A percentile compares a stretch with the other conserved stretches of the same genome.
These are phyloP conservation scores for Lepus timidus DNA, from an alignment of 2,113 vertebrate genomes.

Conservation along the genomic window DNA sequence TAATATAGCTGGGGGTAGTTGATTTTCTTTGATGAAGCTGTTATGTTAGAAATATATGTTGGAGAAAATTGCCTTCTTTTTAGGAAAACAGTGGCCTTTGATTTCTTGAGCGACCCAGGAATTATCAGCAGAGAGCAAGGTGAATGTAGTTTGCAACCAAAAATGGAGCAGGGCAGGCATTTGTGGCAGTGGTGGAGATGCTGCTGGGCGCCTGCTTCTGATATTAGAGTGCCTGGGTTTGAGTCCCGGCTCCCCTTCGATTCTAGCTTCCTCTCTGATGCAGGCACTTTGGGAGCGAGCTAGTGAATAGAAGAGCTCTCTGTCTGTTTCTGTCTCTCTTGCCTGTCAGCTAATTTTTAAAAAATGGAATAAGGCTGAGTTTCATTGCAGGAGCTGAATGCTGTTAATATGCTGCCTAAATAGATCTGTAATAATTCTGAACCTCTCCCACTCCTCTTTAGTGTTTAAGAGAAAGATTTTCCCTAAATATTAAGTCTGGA, in stretches of 20 bases:
- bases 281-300: too few relatives aligned
- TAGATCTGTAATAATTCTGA: not conserved
- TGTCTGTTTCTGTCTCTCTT: too few relatives aligned
- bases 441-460: not conserved
- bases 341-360: not conserved
- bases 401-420: slow-evolving; percentile 63
- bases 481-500: not conserved
- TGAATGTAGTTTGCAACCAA: not conserved
- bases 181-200: too few relatives aligned
- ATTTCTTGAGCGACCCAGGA: not conserved
- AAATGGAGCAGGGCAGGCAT: too few relatives aligned
- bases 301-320: too few relatives aligned
- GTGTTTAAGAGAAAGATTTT: slow-evolving; percentile 14
- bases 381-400: slow-evolving; percentile 38
- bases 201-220: too few relatives aligned
- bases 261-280: too few relatives aligned
- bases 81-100: not conserved
- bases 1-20: not conserved
- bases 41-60: not conserved
- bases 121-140: not conserved
- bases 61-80: not conserved
- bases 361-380: slow-evolving; percentile 13
- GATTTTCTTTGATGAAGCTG: slow-evolving; percentile 16
- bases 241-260: too few relatives aligned
- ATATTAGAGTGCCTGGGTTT: too few relatives aligned